Evolutionary conservation across 2,113 vertebrate genomes (phyloP), one percentile per base, ranked within the genome.

Genomic region (Manacus vitellinus): DNA sequence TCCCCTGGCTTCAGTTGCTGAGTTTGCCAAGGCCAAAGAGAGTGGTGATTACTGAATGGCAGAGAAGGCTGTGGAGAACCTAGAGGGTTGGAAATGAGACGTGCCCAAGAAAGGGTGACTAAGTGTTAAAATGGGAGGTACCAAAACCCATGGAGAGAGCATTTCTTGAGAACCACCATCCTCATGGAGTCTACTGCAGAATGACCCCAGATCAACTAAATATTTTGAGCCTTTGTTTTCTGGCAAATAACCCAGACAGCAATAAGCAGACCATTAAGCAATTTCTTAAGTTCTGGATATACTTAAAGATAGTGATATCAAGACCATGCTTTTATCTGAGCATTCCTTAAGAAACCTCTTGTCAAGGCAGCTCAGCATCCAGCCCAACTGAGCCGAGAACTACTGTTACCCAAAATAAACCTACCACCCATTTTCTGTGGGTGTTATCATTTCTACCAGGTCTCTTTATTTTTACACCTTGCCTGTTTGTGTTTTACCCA

Each of bases 381-480:
- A 91, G 47, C 52, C 70, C 47, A 81, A 16, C 19, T 43, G 41
- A 86, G 52, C 65, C 31, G 39, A 31, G 49, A 79, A 70, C 66
- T 80, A 56, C 39, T 49, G 86, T 91, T 87, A 89, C 91, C 72
- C 54, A 70, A 92, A 95, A 82, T 70, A 97, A 92, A 89, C 77
- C 80, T 71, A 75, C 54, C 65, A 78, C 83, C 35, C 37, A 70
- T 81, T 91, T 95, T 62, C 58, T 76, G 16, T 46, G 67, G 35
- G 74, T 82, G 81, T 95, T 92, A 92, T 0, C 4, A 72, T 89
- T 97, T 95, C 95, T 92, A 93, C 54, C 85, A 92, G 41, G 13
- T 91, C 68, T 94, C 71, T 95, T 96, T 76, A 63, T 76, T 90
- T 97, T 96, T 82, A 62, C 46, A 78, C 66, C 87, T 93, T 85